A percentile compares a stretch with the other conserved stretches of the same genome.
phyloP scores from a whole-genome alignment of 2,888 invertebrate species.

The Eupeodes latifasciatus region DNA sequence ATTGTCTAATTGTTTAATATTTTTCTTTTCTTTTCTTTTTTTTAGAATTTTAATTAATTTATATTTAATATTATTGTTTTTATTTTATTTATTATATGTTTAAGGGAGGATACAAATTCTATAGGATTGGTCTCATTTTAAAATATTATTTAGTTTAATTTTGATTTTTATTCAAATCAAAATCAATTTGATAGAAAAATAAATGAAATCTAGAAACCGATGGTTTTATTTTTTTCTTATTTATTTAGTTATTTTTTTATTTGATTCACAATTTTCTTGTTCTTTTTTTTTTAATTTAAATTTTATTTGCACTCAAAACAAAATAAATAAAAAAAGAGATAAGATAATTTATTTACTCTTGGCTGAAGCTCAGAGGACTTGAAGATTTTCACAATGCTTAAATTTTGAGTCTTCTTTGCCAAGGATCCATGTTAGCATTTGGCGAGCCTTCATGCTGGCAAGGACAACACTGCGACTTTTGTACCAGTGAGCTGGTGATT shows the following conservation, averaged over 20 bases:
- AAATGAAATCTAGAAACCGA: constrained; percentile 66
- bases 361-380: constrained; percentile 88
- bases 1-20: constrained; percentile 31
- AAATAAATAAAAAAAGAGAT: not conserved
- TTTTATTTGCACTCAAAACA: not conserved
- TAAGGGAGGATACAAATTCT: constrained; percentile 53
- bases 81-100: not conserved
- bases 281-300: constrained; percentile 4
- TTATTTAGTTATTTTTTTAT: not conserved
- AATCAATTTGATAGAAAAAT: constrained; percentile 53
- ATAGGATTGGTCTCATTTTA: constrained; percentile 40
- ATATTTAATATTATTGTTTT: constrained; percentile 38
- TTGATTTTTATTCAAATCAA: constrained; percentile 6
- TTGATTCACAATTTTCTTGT: constrained; percentile 19
- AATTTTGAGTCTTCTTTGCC: constrained; percentile 96
- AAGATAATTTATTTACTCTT: constrained; percentile 52
- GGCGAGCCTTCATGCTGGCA: constrained; percentile 95
- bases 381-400: constrained; percentile 95
- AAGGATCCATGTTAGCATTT: constrained; percentile 96
- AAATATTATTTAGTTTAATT: constrained; percentile 19
- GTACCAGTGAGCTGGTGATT: constrained; percentile 91
- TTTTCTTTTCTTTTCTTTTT: not conserved
- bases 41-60: not conserved
- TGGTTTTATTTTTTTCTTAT: not conserved
- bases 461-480: constrained; percentile 93